A percentile compares a stretch with the other conserved stretches of the same genome.
Conservation (phyloP, 2,113 vertebrate genomes). For the Stercorarius parasiticus region DNA sequence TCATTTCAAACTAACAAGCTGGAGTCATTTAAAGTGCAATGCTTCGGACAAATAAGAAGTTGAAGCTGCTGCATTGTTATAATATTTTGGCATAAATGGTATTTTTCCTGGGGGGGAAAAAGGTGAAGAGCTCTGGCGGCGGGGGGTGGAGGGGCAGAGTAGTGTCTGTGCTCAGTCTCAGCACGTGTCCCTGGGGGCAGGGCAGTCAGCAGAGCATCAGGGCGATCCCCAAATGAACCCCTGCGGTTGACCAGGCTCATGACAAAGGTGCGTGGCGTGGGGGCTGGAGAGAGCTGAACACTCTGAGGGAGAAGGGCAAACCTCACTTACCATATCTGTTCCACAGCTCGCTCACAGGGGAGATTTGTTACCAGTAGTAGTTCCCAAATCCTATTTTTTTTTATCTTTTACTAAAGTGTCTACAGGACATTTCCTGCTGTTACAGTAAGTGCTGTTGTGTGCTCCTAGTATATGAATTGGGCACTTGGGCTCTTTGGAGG, state of each 20-base stretch:
- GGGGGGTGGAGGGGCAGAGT: too few relatives aligned
- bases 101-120: background rate
- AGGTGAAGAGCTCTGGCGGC: background rate
- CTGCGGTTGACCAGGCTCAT: fast-evolving
- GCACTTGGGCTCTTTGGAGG: background rate
- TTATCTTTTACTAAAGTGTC: background rate
- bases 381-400: background rate
- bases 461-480: background rate
- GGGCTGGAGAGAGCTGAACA: background rate
- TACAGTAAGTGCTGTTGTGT: background rate
- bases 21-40: too few relatives aligned
- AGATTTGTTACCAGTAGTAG: background rate
- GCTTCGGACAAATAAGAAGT: background rate
- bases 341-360: fast-evolving
- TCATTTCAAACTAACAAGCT: background rate
- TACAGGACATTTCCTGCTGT: background rate
- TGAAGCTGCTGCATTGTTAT: background rate
- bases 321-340: fast-evolving
- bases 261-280: fast-evolving
- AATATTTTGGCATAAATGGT: background rate
- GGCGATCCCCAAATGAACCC: background rate
- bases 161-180: background rate
- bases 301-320: too few relatives aligned
- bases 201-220: background rate
- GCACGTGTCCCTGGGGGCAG: fast-evolving